These are phyloP conservation scores for Xenopus laevis DNA, from an alignment of 2,113 vertebrate species.

Conservation along the genomic window DNA sequence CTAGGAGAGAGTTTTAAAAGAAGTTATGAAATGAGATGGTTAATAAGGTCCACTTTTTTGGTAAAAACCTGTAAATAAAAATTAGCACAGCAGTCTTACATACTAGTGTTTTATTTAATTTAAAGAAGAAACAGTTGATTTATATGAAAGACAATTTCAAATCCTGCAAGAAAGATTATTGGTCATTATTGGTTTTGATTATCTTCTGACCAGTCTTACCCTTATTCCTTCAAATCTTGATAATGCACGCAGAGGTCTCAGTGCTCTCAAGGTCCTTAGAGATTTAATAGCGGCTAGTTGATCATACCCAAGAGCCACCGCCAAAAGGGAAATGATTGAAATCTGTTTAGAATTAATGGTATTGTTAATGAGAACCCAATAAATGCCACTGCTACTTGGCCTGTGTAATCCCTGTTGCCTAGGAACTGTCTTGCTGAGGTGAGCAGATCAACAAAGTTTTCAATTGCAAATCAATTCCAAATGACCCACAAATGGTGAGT, in stretches of 20 bases:
- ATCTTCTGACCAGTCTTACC: constrained; percentile 18
- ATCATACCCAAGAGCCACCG: constrained; percentile 38
- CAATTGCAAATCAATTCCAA: no score
- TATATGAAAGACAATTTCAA: background rate
- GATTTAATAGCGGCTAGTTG: constrained; percentile 44
- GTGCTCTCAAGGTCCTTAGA: constrained; percentile 42
- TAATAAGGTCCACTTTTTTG: background rate
- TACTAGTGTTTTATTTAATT: no score
- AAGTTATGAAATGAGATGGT: constrained; percentile 6
- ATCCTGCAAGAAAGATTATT: constrained; percentile 11
- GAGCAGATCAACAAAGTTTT: background rate
- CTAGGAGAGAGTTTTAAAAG: constrained; percentile 40
- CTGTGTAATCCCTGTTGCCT: background rate
- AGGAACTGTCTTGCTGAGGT: background rate
- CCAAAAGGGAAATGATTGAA: constrained; percentile 41
- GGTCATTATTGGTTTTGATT: background rate
- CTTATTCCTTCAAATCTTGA: constrained; percentile 46
- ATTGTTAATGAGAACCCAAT: constrained; percentile 38
- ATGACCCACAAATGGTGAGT: no score
- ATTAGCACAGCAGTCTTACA: background rate
- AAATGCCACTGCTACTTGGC: background rate
- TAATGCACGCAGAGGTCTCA: constrained; percentile 40
- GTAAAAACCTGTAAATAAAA: constrained; percentile 5
- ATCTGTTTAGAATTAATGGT: constrained; percentile 45
- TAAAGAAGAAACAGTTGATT: no score